A percentile compares a stretch with the other conserved stretches of the same genome.
These are phyloP conservation scores for Tapirus indicus DNA, from an alignment of 2,797 vertebrate species.

Conservation along the genomic window DNA sequence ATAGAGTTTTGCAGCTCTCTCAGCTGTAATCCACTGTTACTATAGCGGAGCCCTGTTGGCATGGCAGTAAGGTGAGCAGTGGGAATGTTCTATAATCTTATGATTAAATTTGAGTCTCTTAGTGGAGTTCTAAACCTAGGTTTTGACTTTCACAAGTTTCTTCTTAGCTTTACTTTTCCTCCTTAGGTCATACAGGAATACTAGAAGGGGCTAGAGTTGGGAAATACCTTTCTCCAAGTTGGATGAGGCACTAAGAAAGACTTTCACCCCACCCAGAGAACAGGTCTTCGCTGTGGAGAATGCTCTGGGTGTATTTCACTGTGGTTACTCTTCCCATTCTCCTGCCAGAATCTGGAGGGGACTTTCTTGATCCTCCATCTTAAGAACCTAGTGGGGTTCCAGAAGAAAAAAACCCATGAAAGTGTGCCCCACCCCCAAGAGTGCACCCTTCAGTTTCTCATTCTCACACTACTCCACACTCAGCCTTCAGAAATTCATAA, in stretches of 20 bases:
- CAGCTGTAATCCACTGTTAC: accelerated
- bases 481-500: neutral
- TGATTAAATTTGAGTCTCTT: neutral
- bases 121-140: neutral
- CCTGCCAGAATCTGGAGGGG: no score
- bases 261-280: neutral
- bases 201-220: neutral
- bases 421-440: accelerated
- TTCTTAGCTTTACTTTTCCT: neutral
- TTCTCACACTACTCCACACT: neutral
- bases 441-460: neutral
- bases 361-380: neutral
- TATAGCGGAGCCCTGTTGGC: neutral
- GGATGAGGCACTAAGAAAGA: neutral
- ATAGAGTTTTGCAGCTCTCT: no score
- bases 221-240: neutral
- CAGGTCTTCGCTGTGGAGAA: neutral
- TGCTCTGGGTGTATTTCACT: neutral
- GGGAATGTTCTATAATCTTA: neutral
- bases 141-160: neutral
- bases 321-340: neutral
- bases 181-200: no score
- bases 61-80: no score
- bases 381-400: neutral
- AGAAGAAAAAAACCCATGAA: neutral